These are phyloP conservation scores for Ceratothoa steindachneri DNA, from an alignment of 2,888 invertebrate species.

Conservation along the genomic window DNA sequence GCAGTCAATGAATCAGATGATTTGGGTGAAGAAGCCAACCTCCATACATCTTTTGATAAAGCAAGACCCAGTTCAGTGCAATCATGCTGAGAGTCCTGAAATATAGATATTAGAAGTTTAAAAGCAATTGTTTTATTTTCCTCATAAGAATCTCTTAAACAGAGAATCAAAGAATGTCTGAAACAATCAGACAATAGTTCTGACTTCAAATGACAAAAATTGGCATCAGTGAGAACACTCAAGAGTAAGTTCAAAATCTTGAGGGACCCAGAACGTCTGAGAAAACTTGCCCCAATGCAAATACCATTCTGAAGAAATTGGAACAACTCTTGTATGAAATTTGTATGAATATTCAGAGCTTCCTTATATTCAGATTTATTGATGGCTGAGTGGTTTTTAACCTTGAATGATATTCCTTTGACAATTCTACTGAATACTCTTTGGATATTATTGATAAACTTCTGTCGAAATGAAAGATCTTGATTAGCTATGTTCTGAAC, in stretches of 20 bases:
- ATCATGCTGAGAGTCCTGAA: not conserved
- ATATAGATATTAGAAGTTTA: slow-evolving; percentile 17
- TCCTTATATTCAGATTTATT: not conserved
- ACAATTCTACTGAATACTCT: slow-evolving; percentile 35
- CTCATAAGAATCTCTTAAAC: slow-evolving; percentile 40
- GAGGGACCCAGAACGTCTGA: slow-evolving; percentile 19
- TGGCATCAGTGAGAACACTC: not conserved
- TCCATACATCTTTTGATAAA: slow-evolving; percentile 18
- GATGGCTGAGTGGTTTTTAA: slow-evolving; percentile 1
- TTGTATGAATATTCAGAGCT: not conserved
- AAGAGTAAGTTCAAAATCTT: slow-evolving; percentile 22
- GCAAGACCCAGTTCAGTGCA: not conserved
- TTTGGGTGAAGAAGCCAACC: slow-evolving; percentile 35
- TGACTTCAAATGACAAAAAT: not conserved
- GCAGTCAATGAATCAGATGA: slow-evolving; percentile 44
- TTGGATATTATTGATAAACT: slow-evolving; percentile 31
- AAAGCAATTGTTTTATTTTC: slow-evolving; percentile 41
- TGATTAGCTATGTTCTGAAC: slow-evolving; percentile 28
- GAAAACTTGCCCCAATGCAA: slow-evolving; percentile 19
- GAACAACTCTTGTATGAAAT: slow-evolving; percentile 17
- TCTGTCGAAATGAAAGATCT: slow-evolving; percentile 36
- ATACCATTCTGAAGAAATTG: slow-evolving; percentile 16
- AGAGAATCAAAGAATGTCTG: not conserved
- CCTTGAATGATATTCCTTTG: slow-evolving; percentile 18
- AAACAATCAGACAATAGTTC: not conserved